These are phyloP conservation scores for Sisyra terminalis DNA, from an alignment of 2,888 invertebrate species.

Conservation along the genomic window DNA sequence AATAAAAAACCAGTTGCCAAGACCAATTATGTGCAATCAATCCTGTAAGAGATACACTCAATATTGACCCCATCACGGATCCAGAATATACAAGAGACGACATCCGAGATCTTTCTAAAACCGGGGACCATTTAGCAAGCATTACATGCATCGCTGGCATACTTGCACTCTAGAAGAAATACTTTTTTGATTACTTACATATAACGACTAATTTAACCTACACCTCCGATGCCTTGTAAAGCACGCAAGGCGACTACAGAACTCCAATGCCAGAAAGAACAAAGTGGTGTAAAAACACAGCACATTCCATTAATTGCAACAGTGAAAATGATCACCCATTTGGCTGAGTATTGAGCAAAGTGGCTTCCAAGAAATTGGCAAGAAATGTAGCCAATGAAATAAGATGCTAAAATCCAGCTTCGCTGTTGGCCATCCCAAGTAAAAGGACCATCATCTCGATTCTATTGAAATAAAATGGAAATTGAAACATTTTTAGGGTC, in stretches of 20 bases:
- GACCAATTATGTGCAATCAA: constrained; percentile 40
- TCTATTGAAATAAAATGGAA: neutral
- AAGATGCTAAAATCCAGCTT: constrained; percentile 62
- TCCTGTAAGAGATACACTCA: constrained; percentile 64
- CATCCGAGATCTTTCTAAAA: constrained; percentile 68
- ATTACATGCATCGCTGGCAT: constrained; percentile 87
- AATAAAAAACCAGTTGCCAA: constrained; percentile 74
- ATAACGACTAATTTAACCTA: constrained; percentile 20
- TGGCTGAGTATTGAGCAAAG: constrained; percentile 71
- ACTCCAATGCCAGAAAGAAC: constrained; percentile 44
- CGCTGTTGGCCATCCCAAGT: constrained; percentile 48
- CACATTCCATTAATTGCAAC: constrained; percentile 59
- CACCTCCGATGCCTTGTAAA: constrained; percentile 61
- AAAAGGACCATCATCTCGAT: constrained; percentile 53
- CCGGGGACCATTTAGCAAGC: constrained; percentile 81
- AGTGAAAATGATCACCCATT: constrained; percentile 74
- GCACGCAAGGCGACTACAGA: constrained; percentile 40
- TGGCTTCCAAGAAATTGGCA: constrained; percentile 63
- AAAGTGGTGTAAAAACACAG: constrained; percentile 60
- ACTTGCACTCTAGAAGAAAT: constrained; percentile 47
- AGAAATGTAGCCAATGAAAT: constrained; percentile 75
- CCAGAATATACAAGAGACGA: constrained; percentile 69
- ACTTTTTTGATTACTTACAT: neutral
- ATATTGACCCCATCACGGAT: constrained; percentile 74
- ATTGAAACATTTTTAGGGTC: too few relatives aligned